These are phyloP conservation scores for Monochamus saltuarius DNA, from an alignment of 1,140 invertebrate genomes.

Conservation along the genomic window DNA sequence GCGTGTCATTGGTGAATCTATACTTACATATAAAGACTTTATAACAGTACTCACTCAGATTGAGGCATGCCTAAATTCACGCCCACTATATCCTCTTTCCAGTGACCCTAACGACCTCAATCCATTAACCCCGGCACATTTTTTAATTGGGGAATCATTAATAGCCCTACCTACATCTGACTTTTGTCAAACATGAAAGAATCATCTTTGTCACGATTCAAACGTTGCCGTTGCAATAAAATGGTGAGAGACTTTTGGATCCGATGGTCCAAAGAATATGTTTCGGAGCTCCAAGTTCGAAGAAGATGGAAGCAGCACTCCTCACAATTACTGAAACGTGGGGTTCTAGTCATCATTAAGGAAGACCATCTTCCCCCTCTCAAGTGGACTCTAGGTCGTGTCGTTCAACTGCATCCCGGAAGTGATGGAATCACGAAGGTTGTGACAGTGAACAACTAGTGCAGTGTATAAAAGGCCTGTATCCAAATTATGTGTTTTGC, in stretches of 20 bases:
- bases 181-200: neutral
- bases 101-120: constrained; percentile 18
- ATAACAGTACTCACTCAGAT: constrained; percentile 16
- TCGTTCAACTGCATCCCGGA: constrained; percentile 45
- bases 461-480: constrained; percentile 16
- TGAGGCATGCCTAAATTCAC: constrained; percentile 22
- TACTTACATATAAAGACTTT: constrained; percentile 13
- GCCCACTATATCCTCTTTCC: constrained; percentile 20
- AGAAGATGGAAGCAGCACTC: constrained; percentile 33
- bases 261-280: constrained; percentile 37
- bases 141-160: constrained; percentile 22
- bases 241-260: constrained; percentile 40
- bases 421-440: constrained; percentile 28
- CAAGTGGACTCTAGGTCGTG: constrained; percentile 44
- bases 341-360: constrained; percentile 36
- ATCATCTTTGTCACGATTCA: constrained; percentile 30
- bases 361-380: constrained; percentile 36
- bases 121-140: constrained; percentile 26
- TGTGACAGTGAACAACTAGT: constrained; percentile 22
- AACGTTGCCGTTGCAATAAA: constrained; percentile 31
- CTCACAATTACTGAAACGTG: neutral
- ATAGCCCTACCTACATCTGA: constrained; percentile 14
- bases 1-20: constrained; percentile 23
- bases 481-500: constrained; percentile 14
- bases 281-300: constrained; percentile 32